Percentiles rank a stretch among this genome's conserved stretches.
Evolutionary conservation across 92 coral and sea anemone genomes (phyloP).

Genomic region (Montipora capitata): DNA sequence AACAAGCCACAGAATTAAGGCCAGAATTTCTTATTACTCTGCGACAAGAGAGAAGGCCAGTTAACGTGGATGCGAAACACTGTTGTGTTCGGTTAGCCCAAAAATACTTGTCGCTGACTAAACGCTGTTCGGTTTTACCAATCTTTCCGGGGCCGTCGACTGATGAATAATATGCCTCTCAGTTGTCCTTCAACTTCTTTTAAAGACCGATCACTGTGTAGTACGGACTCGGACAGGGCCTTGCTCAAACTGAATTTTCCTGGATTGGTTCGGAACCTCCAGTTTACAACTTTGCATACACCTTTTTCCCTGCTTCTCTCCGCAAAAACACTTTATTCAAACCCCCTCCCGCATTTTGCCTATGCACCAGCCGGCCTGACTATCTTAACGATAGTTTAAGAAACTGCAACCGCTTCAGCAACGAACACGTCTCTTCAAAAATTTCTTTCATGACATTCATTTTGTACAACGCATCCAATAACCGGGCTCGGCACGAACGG

Average conservation of each 20-base stretch:
- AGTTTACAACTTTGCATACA: background rate
- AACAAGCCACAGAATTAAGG: background rate
- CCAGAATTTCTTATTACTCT: background rate
- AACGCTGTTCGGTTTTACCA: background rate
- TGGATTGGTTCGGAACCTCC: background rate
- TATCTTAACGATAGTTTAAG: background rate
- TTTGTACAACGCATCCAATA: too few relatives aligned
- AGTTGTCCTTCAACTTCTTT: too few relatives aligned
- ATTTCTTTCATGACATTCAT: too few relatives aligned
- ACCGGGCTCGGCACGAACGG: too few relatives aligned
- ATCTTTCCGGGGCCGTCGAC: background rate
- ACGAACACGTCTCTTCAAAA: background rate
- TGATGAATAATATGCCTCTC: background rate
- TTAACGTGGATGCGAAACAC: background rate
- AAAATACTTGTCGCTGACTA: background rate
- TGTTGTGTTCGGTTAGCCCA: background rate
- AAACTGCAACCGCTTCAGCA: background rate
- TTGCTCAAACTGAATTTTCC: background rate
- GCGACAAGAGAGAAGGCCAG: background rate
- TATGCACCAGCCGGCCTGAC: background rate
- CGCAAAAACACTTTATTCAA: background rate
- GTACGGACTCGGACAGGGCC: background rate
- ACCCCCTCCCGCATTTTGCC: background rate
- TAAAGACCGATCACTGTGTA: too few relatives aligned
- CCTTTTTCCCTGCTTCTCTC: background rate